Percentiles rank a stretch among this genome's conserved stretches.
phyloP scores from a whole-genome alignment of 2,113 vertebrate species.

The Felis catus region DNA sequence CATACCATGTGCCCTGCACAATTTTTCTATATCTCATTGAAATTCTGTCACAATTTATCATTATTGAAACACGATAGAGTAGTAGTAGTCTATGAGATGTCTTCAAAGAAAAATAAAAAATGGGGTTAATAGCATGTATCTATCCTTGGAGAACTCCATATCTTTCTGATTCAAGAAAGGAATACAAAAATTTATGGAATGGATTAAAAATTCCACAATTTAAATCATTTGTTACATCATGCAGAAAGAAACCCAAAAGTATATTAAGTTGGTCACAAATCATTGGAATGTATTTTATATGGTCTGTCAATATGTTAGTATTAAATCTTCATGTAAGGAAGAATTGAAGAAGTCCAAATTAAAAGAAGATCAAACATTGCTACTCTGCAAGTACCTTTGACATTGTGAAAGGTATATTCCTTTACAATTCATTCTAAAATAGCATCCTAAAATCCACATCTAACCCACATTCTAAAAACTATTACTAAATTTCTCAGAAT shows the following conservation, averaged over 20 bases:
- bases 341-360: not conserved
- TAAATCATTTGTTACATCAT: not conserved
- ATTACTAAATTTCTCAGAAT: not conserved
- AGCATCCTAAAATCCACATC: not conserved
- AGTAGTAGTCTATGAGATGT: not conserved
- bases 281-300: not conserved
- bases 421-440: slow-evolving; percentile 33
- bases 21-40: slow-evolving; percentile 36
- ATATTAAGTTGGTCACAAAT: not conserved
- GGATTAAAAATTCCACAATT: not conserved
- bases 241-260: not conserved
- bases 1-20: not conserved
- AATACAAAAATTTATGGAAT: not conserved
- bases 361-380: not conserved
- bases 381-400: not conserved
- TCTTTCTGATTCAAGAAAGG: slow-evolving; percentile 19
- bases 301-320: not conserved
- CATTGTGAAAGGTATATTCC: not conserved
- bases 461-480: not conserved
- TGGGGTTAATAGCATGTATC: not conserved
- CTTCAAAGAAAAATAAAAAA: slow-evolving; percentile 29
- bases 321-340: not conserved
- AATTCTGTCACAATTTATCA: slow-evolving; percentile 60
- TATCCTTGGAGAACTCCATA: not conserved
- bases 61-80: slow-evolving; percentile 22